Conservation (phyloP, 2,797 vertebrate genomes). For the Menidia menidia region DNA sequence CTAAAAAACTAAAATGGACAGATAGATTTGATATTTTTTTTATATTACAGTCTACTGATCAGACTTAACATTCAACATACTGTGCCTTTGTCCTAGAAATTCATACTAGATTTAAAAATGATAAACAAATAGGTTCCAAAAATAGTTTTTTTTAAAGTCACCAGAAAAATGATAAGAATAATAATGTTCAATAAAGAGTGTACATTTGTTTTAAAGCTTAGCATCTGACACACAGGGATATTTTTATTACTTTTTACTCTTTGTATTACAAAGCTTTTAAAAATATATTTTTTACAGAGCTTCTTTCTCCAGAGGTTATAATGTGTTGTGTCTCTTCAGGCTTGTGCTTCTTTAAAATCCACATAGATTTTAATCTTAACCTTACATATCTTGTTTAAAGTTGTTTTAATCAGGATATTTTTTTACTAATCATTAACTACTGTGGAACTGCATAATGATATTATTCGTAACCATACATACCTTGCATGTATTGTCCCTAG, state of each 20-base stretch:
- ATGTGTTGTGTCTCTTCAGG: neutral
- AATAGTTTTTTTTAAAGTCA: neutral
- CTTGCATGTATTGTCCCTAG: neutral
- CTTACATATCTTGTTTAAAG: neutral
- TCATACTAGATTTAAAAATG: too few species aligned
- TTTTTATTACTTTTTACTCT: too few species aligned
- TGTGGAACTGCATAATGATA: slow-evolving; percentile 8
- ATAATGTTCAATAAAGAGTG: too few species aligned
- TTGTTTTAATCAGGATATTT: neutral
- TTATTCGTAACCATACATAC: neutral
- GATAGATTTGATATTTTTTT: neutral
- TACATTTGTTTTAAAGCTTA: neutral
- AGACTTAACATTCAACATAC: neutral
- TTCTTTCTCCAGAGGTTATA: neutral
- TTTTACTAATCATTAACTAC: slow-evolving; percentile 3
- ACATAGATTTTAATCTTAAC: neutral
- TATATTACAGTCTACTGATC: neutral
- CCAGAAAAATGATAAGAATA: neutral
- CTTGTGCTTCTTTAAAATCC: neutral
- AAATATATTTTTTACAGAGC: neutral
- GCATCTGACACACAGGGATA: neutral
- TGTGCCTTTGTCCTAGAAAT: neutral
- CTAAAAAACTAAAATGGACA: too few species aligned
- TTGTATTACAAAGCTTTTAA: too few species aligned
- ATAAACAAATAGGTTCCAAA: too few species aligned